These are phyloP conservation scores for Ophiodon elongatus DNA, from an alignment of 2,113 vertebrate species.

Conservation along the genomic window DNA sequence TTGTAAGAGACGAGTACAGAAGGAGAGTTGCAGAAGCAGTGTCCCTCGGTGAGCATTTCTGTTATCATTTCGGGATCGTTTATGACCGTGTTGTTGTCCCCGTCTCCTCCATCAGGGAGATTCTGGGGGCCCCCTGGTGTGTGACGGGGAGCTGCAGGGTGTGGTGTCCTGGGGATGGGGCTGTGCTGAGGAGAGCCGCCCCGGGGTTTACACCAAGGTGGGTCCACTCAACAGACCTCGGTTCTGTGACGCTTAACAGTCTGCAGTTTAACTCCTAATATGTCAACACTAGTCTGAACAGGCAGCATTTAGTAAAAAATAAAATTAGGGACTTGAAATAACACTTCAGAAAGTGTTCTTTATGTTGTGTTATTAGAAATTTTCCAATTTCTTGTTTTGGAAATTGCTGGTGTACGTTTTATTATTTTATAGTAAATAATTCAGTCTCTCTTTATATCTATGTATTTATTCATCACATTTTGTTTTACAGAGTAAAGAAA, in stretches of 20 bases:
- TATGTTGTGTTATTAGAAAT: background rate
- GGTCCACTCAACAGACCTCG: background rate
- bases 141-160: constrained; percentile 77
- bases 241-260: too few relatives aligned
- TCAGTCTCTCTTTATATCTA: too few relatives aligned
- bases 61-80: background rate
- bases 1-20: background rate
- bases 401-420: too few relatives aligned
- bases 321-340: background rate
- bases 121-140: constrained; percentile 82
- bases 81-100: background rate
- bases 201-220: constrained; percentile 82
- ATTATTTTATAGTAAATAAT: too few relatives aligned
- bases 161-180: constrained; percentile 81
- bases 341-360: background rate
- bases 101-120: constrained; percentile 70
- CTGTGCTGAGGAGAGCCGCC: constrained; percentile 68
- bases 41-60: background rate
- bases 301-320: background rate
- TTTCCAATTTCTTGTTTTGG: background rate
- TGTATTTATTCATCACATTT: too few relatives aligned
- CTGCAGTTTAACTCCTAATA: too few relatives aligned
- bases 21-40: background rate
- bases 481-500: too few relatives aligned
- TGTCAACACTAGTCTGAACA: background rate